These are phyloP conservation scores for Drosophila nannoptera DNA, from an alignment of 1,140 invertebrate genomes.

Conservation along the genomic window DNA sequence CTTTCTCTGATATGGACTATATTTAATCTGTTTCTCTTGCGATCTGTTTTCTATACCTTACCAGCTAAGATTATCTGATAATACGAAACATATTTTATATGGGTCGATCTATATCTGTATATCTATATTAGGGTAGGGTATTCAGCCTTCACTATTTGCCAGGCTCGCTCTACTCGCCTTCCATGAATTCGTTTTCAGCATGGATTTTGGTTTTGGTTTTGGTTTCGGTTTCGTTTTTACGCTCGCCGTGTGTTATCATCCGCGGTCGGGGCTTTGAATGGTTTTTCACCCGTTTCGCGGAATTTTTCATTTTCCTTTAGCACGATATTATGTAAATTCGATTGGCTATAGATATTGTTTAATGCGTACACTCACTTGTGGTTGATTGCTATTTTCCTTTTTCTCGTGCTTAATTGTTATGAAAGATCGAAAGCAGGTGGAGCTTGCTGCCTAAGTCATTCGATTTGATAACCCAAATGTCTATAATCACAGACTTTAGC, in stretches of 20 bases:
- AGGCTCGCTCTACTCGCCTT: not conserved
- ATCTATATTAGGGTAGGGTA: conserved; percentile 4
- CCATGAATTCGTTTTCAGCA: conserved; percentile 29
- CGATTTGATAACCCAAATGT: conserved; percentile 27
- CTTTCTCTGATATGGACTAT: too few species aligned
- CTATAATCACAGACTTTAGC: not conserved
- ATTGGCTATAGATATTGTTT: conserved; percentile 45
- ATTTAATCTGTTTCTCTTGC: too few species aligned
- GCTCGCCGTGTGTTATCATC: conserved; percentile 11
- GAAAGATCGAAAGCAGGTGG: conserved; percentile 28
- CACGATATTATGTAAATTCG: conserved; percentile 51
- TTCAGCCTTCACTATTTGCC: conserved; percentile 4
- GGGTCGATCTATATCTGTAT: too few species aligned
- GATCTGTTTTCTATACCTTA: too few species aligned
- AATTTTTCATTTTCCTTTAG: conserved; percentile 37
- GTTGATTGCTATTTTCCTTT: conserved; percentile 6
- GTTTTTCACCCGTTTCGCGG: conserved; percentile 21
- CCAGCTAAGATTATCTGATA: too few species aligned
- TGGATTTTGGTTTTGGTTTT: conserved; percentile 41
- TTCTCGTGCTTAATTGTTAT: conserved; percentile 16
- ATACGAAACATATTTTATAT: too few species aligned
- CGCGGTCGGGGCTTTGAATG: conserved; percentile 20
- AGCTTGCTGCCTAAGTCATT: conserved; percentile 71
- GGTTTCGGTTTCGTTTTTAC: conserved; percentile 21
- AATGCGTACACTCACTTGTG: conserved; percentile 29